Evolutionary conservation across 1,140 invertebrate genomes (phyloP).

Genomic region (Bombus vancouverensis): DNA sequence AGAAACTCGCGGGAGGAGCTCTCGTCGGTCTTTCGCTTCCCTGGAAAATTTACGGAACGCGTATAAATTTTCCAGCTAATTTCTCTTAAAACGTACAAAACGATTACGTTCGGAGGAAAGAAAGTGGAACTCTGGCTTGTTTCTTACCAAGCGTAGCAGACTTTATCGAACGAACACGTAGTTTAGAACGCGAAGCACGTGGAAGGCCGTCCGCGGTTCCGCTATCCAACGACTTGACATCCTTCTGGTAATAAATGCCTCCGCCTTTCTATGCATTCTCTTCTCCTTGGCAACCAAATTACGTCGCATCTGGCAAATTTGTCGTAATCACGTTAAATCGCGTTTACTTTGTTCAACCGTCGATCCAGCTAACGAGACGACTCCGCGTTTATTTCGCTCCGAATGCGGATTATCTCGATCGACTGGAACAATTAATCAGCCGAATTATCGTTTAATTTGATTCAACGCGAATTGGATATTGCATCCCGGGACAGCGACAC

Average conservation of each 20-base stretch:
- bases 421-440: slow-evolving; percentile 11
- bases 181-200: too few relatives aligned
- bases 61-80: not conserved
- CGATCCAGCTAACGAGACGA: not conserved
- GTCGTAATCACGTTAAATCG: not conserved
- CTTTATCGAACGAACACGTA: too few relatives aligned
- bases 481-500: not conserved
- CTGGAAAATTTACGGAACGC: not conserved
- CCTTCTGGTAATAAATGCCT: too few relatives aligned
- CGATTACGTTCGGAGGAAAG: not conserved
- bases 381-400: not conserved
- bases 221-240: too few relatives aligned
- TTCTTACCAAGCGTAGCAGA: not conserved
- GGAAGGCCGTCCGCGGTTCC: too few relatives aligned
- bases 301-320: not conserved
- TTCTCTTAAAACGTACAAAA: not conserved
- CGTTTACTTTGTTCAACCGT: not conserved
- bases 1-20: not conserved
- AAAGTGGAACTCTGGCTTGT: not conserved
- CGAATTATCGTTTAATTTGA: slow-evolving; percentile 11
- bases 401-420: not conserved
- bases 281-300: too few relatives aligned
- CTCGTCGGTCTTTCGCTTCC: not conserved
- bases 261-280: too few relatives aligned
- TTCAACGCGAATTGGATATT: not conserved